phyloP scores from a whole-genome alignment of 2,113 vertebrate species.

The Rhagologus leucostigma region DNA sequence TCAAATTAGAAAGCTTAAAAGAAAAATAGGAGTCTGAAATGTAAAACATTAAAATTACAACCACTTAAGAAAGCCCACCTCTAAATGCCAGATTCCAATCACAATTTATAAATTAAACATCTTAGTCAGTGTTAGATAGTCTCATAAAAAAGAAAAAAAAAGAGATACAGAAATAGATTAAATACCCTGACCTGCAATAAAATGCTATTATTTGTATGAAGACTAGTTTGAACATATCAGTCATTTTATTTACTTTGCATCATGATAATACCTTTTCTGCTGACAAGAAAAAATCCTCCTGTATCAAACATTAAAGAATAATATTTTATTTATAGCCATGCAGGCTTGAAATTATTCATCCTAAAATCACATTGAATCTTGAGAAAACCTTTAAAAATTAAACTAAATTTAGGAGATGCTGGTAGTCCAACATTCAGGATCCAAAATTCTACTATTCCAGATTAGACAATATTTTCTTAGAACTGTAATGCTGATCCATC shows the following conservation, averaged over 20 bases:
- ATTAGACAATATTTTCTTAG: not conserved
- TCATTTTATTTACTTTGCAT: not conserved
- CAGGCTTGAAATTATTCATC: slow-evolving; percentile 41
- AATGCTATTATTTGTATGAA: not conserved
- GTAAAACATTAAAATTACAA: not conserved
- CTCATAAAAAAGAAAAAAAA: not conserved
- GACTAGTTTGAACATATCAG: slow-evolving; percentile 1
- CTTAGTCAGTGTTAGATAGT: not conserved
- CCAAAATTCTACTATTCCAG: not conserved
- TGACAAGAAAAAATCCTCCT: not conserved
- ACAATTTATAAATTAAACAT: not conserved
- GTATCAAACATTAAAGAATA: slow-evolving; percentile 29
- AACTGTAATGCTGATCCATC: not conserved
- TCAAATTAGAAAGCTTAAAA: not conserved
- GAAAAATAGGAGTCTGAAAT: not conserved
- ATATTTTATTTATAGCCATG: slow-evolving; percentile 40
- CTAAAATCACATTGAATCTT: slow-evolving; percentile 44
- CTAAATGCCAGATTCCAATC: not conserved
- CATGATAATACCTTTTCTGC: not conserved
- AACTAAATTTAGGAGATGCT: slow-evolving; percentile 5
- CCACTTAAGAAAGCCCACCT: not conserved
- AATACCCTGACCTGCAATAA: not conserved
- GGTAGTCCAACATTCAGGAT: not conserved
- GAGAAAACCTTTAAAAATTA: slow-evolving; percentile 56
- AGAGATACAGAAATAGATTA: not conserved